phyloP scores from a whole-genome alignment of 2,888 invertebrate species.

The Troides oblongomaculatus region DNA sequence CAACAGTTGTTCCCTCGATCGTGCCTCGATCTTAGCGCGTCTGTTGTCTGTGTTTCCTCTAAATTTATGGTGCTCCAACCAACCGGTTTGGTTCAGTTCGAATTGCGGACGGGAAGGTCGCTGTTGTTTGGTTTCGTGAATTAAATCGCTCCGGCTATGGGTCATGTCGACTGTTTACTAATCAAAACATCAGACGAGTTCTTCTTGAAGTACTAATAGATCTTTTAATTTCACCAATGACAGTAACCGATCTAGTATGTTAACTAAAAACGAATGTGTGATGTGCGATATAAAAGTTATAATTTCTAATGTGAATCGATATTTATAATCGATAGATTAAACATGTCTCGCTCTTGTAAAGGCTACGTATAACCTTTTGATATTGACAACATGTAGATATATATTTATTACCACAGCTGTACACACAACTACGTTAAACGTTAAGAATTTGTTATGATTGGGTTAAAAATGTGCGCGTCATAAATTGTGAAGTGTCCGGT shows the following conservation, averaged over 20 bases:
- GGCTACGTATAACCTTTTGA: background rate
- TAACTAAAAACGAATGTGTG: no score
- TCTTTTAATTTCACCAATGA: no score
- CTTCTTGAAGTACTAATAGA: no score
- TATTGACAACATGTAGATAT: background rate
- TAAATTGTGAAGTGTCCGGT: conserved; percentile 36
- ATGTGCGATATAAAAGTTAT: no score
- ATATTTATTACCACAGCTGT: conserved; percentile 14
- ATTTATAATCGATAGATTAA: no score
- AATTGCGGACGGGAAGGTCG: conserved; percentile 22
- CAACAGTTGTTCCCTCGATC: conserved; percentile 67
- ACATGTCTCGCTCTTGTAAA: background rate
- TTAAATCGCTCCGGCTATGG: background rate
- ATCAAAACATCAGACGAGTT: no score
- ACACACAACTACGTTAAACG: conserved; percentile 6
- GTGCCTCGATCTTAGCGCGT: conserved; percentile 50
- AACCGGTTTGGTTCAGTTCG: conserved; percentile 11
- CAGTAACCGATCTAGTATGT: no score
- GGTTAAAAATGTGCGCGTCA: conserved; percentile 24
- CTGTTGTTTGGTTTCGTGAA: conserved; percentile 14
- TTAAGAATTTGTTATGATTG: conserved; percentile 29
- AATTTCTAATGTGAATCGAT: no score
- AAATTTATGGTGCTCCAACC: conserved; percentile 5
- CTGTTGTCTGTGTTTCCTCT: conserved; percentile 36
- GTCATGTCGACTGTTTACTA: no score